Percentiles rank a stretch among this genome's conserved stretches.
Conservation (phyloP, 2,113 vertebrate species). For the Brachionichthys hirsutus region DNA sequence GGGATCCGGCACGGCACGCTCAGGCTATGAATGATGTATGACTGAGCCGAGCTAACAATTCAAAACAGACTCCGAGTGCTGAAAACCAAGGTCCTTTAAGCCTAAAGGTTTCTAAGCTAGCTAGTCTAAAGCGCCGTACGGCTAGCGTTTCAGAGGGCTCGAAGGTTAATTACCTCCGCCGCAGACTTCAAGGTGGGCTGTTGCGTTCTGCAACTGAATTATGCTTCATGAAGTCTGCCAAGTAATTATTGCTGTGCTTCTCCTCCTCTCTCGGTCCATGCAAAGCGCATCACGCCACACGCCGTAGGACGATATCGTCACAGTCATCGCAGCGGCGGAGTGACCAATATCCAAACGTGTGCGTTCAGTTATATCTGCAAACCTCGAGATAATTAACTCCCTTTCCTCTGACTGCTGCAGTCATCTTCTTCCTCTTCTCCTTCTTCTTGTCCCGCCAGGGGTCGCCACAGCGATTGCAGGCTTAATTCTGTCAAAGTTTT, state of each 20-base stretch:
- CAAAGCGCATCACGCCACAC: constrained; percentile 20
- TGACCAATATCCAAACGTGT: constrained; percentile 68
- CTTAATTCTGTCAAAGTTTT: no score
- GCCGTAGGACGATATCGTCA: constrained; percentile 46
- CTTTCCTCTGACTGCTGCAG: constrained; percentile 62
- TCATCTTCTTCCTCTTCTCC: constrained; percentile 59
- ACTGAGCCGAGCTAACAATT: constrained; percentile 48
- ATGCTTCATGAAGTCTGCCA: constrained; percentile 25
- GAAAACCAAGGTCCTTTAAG: constrained; percentile 48
- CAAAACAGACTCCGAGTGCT: constrained; percentile 45
- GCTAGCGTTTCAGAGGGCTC: constrained; percentile 37
- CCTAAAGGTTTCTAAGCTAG: constrained; percentile 41
- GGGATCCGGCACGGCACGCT: constrained; percentile 40
- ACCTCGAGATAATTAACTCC: constrained; percentile 67
- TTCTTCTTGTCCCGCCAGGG: no score
- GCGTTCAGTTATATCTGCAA: constrained; percentile 69
- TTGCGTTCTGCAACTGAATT: constrained; percentile 34
- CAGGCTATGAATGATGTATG: constrained; percentile 67
- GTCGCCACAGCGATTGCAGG: no score
- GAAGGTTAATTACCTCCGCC: constrained; percentile 64
- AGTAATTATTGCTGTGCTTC: constrained; percentile 9
- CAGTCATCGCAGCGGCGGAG: constrained; percentile 52
- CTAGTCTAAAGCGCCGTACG: constrained; percentile 15
- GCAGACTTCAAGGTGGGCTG: constrained; percentile 39
- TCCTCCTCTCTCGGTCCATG: constrained; percentile 21